Percentiles rank a stretch among this genome's conserved stretches.
These are phyloP conservation scores for Cryptotermes secundus DNA, from an alignment of 1,140 invertebrate species.

Conservation along the genomic window DNA sequence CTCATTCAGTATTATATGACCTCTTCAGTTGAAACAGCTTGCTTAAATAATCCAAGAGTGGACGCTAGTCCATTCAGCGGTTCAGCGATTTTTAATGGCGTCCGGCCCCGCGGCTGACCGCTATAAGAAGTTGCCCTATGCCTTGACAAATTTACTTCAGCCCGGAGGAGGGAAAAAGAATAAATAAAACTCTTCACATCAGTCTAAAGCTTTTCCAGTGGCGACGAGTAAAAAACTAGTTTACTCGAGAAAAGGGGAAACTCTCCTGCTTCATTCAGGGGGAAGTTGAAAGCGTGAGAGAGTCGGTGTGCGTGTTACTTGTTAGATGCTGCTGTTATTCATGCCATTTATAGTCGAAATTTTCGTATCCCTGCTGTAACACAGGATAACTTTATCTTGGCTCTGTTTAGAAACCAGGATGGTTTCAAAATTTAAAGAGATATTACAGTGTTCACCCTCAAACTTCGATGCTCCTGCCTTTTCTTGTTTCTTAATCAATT, in stretches of 20 bases:
- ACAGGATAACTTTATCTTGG: too few species aligned
- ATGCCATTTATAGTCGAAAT: background rate
- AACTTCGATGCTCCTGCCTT: too few species aligned
- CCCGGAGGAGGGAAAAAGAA: background rate
- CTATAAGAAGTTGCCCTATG: background rate
- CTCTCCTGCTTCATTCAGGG: background rate
- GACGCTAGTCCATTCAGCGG: too few species aligned
- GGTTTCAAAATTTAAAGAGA: too few species aligned
- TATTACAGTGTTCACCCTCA: too few species aligned
- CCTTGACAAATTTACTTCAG: background rate
- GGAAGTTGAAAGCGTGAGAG: background rate
- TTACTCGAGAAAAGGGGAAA: background rate
- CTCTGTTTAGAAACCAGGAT: too few species aligned
- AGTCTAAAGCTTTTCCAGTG: background rate
- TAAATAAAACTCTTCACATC: background rate
- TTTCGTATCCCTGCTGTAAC: too few species aligned
- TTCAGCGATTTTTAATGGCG: too few species aligned
- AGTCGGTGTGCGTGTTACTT: background rate
- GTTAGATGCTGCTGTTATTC: background rate
- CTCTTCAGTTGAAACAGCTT: too few species aligned
- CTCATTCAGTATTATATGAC: too few species aligned
- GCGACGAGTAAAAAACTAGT: background rate
- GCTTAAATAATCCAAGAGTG: too few species aligned
- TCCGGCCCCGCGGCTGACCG: background rate
- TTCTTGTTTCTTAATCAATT: too few species aligned